Evolutionary conservation across 2,797 vertebrate genomes (phyloP).

Genomic region (Graptemys geographica): DNA sequence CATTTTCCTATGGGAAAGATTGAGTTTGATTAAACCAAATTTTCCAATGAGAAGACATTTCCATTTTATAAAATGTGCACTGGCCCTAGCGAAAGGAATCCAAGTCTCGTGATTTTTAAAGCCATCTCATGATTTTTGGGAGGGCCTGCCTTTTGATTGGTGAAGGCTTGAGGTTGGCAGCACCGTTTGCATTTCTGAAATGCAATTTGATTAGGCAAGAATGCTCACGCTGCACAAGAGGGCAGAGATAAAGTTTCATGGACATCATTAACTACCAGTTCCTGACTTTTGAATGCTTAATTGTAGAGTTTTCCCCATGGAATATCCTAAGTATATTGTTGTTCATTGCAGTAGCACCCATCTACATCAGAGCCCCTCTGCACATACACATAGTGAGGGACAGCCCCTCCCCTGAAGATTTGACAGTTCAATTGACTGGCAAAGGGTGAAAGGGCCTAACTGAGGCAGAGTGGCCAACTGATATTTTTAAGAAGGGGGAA

Average conservation of each 20-base stretch:
- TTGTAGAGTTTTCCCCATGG: background rate
- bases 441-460: background rate
- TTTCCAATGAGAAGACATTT: no score
- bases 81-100: no score
- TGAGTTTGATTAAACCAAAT: no score
- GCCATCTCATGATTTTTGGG: no score
- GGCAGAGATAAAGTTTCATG: background rate
- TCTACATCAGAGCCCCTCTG: background rate
- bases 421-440: background rate
- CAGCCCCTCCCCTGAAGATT: background rate
- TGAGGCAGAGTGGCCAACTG: background rate
- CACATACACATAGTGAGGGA: background rate
- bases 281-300: background rate
- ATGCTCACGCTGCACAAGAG: fast-evolving
- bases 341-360: background rate
- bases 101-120: no score
- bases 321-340: background rate
- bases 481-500: background rate
- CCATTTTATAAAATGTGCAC: no score
- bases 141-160: background rate
- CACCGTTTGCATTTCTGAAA: background rate
- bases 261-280: fast-evolving
- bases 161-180: background rate
- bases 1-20: no score
- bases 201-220: background rate